phyloP scores from a whole-genome alignment of 2,113 vertebrate genomes.

The Macquaria australasica region DNA sequence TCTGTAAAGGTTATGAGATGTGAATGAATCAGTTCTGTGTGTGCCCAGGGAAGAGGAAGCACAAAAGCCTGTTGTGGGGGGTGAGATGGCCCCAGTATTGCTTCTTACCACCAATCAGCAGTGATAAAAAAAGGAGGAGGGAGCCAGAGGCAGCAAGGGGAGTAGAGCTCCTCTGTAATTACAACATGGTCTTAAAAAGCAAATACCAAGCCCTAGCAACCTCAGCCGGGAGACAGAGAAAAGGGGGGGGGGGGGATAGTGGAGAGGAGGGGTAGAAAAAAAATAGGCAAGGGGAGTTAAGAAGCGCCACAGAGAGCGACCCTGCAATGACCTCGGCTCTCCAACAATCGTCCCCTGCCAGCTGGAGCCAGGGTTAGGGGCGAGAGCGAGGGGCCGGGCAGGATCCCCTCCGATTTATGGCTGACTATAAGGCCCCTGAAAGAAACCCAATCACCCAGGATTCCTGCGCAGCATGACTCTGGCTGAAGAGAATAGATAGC shows the following conservation, averaged over 20 bases:
- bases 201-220: constrained; percentile 90
- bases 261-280: constrained; percentile 64
- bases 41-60: constrained; percentile 51
- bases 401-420: constrained; percentile 86
- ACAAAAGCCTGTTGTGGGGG: constrained; percentile 71
- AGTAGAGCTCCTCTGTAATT: constrained; percentile 86
- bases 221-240: constrained; percentile 75
- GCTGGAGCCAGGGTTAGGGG: constrained; percentile 85
- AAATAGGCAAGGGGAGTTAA: constrained; percentile 77
- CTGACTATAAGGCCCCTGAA: constrained; percentile 84
- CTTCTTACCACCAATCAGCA: constrained; percentile 79
- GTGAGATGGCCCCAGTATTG: constrained; percentile 68
- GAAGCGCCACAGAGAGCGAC: constrained; percentile 83
- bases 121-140: constrained; percentile 71
- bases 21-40: constrained; percentile 74
- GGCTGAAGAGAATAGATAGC: constrained; percentile 80
- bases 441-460: constrained; percentile 87
- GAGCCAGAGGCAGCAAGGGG: constrained; percentile 71
- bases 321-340: constrained; percentile 82
- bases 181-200: constrained; percentile 86
- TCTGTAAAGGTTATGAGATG: constrained; percentile 72
- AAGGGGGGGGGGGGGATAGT: constrained; percentile 40
- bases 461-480: constrained; percentile 85
- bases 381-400: constrained; percentile 81
- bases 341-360: constrained; percentile 83